Percentiles rank a stretch among this genome's conserved stretches.
Evolutionary conservation across 2,888 invertebrate genomes (phyloP).

Genomic region (Bursaphelenchus okinawaensis): DNA sequence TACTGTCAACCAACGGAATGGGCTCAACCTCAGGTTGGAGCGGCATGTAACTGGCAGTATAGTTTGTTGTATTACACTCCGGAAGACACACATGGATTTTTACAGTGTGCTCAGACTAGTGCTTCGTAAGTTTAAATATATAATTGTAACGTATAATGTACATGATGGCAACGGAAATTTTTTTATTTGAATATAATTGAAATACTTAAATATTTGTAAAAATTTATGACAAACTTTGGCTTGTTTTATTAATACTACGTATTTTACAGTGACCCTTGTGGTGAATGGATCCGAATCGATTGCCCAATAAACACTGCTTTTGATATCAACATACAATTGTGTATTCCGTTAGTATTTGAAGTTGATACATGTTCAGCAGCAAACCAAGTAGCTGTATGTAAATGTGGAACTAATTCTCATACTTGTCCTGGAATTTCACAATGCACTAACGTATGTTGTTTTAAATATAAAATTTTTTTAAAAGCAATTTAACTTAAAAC

Average conservation of each 20-base stretch:
- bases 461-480: too few relatives aligned
- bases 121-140: conserved; percentile 4
- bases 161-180: neutral
- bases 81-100: conserved; percentile 36
- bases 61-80: conserved; percentile 40
- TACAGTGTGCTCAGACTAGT: conserved; percentile 42
- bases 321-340: conserved; percentile 32
- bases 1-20: conserved; percentile 23
- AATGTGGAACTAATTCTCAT: conserved; percentile 30
- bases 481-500: too few relatives aligned
- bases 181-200: too few relatives aligned
- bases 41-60: conserved; percentile 47
- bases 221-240: too few relatives aligned
- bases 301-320: conserved; percentile 37
- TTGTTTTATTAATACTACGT: neutral
- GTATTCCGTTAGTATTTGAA: conserved; percentile 18
- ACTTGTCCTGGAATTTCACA: conserved; percentile 38
- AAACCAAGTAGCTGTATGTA: conserved; percentile 33
- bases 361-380: neutral
- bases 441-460: conserved; percentile 32
- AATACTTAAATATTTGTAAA: too few relatives aligned
- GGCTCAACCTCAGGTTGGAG: conserved; percentile 32
- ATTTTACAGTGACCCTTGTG: conserved; percentile 46
- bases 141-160: too few relatives aligned
- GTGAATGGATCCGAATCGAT: conserved; percentile 51